These are phyloP conservation scores for Dendroctonus valens DNA, from an alignment of 1,140 invertebrate species.

Conservation along the genomic window DNA sequence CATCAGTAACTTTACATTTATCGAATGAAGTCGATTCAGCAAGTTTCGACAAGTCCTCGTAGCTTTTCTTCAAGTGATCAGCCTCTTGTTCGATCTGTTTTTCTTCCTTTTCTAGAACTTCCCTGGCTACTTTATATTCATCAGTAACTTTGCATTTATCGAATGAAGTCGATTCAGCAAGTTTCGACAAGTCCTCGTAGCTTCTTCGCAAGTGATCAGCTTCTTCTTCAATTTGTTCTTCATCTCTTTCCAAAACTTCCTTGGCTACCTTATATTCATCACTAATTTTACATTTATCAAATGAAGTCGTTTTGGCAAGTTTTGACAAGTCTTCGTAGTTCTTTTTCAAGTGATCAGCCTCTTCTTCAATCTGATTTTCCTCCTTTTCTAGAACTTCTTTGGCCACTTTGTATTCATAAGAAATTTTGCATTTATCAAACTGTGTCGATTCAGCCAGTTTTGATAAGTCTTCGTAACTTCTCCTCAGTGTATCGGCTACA, in stretches of 20 bases:
- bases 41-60: constrained; percentile 31
- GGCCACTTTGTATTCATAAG: constrained; percentile 10
- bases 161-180: constrained; percentile 32
- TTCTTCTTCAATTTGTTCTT: constrained; percentile 35
- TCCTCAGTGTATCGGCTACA: constrained; percentile 21
- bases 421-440: constrained; percentile 31
- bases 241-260: constrained; percentile 21
- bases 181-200: constrained; percentile 29
- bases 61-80: constrained; percentile 19
- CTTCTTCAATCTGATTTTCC: constrained; percentile 28
- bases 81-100: constrained; percentile 32
- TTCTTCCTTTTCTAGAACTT: constrained; percentile 25
- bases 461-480: constrained; percentile 25
- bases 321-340: constrained; percentile 23
- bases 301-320: constrained; percentile 29
- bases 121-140: constrained; percentile 18
- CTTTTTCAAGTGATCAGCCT: constrained; percentile 20
- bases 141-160: constrained; percentile 26
- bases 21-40: constrained; percentile 34
- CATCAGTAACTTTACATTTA: constrained; percentile 23
- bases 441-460: constrained; percentile 31
- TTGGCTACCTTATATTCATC: constrained; percentile 14
- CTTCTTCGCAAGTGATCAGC: constrained; percentile 22
- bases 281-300: constrained; percentile 27
- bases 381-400: constrained; percentile 17